Evolutionary conservation across 2,888 invertebrate species (phyloP).

Genomic region (Drepanosiphum platanoidis): DNA sequence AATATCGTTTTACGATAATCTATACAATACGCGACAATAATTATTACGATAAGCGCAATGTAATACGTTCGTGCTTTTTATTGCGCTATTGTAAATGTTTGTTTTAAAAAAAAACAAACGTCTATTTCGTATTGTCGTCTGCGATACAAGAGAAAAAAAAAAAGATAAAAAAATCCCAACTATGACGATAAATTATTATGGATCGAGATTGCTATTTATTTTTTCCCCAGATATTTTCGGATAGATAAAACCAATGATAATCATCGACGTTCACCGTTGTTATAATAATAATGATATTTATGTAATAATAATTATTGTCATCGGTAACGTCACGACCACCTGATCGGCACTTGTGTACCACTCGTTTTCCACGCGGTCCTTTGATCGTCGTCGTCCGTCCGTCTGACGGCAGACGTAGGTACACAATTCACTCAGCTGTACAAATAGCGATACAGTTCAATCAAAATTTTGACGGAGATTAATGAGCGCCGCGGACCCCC

Average conservation of each 20-base stretch:
- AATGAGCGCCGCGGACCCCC: conserved; percentile 1
- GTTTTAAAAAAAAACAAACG: no score
- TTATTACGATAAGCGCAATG: not conserved
- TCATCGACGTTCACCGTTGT: no score
- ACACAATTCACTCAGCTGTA: conserved; percentile 51
- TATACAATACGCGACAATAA: not conserved
- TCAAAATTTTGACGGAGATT: conserved; percentile 57
- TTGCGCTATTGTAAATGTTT: no score
- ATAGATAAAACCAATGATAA: no score
- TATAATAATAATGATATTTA: no score
- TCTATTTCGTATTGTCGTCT: no score
- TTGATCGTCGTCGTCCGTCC: conserved; percentile 32
- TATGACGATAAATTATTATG: no score
- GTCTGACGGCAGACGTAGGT: conserved; percentile 23
- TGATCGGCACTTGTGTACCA: conserved; percentile 7
- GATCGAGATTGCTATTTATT: no score
- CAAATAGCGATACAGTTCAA: conserved; percentile 57
- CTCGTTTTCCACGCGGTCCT: conserved; percentile 11
- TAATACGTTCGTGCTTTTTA: not conserved
- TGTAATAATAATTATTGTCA: no score
- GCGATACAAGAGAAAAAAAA: not conserved
- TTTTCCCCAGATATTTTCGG: no score
- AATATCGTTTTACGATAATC: no score
- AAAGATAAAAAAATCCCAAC: not conserved
- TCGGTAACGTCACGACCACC: not conserved